Evolutionary conservation across 2,888 invertebrate species (phyloP).

Genomic region (Germaria angustata): DNA sequence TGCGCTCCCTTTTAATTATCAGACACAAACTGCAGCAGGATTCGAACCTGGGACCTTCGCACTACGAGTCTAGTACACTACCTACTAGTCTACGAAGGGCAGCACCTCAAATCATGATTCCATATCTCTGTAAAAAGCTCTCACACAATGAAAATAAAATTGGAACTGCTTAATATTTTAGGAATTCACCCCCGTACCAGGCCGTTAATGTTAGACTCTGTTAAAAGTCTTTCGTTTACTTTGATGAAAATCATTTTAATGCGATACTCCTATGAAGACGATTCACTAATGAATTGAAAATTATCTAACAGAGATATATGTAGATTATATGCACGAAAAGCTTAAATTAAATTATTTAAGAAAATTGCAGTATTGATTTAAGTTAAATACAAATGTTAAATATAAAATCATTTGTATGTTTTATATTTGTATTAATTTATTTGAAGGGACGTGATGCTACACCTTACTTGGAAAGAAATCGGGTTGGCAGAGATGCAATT

Average conservation of each 20-base stretch:
- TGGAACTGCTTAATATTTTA: too few species aligned
- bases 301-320: conserved; percentile 31
- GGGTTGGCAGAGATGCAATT: conserved; percentile 95
- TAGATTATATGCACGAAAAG: conserved; percentile 35
- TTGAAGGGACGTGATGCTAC: conserved; percentile 94
- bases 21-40: too few species aligned
- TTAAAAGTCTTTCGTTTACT: not conserved
- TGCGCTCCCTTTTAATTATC: too few species aligned
- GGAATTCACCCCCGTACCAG: too few species aligned
- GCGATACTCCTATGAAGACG: conserved; percentile 17
- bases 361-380: too few species aligned
- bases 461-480: conserved; percentile 95
- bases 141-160: too few species aligned
- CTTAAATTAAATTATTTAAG: conserved; percentile 46
- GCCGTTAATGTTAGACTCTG: conserved; percentile 4
- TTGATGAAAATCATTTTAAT: conserved; percentile 9
- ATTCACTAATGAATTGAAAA: conserved; percentile 21
- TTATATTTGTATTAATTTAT: conserved; percentile 14
- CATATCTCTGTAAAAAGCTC: too few species aligned
- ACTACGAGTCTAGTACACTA: too few species aligned
- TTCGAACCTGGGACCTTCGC: too few species aligned
- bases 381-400: conserved; percentile 44
- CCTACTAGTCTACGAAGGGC: too few species aligned
- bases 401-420: conserved; percentile 14
- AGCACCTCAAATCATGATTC: too few species aligned